Percentiles rank a stretch among this genome's conserved stretches.
phyloP scores from a whole-genome alignment of 2,888 invertebrate species.

The Leptinotarsa peninsularis region DNA sequence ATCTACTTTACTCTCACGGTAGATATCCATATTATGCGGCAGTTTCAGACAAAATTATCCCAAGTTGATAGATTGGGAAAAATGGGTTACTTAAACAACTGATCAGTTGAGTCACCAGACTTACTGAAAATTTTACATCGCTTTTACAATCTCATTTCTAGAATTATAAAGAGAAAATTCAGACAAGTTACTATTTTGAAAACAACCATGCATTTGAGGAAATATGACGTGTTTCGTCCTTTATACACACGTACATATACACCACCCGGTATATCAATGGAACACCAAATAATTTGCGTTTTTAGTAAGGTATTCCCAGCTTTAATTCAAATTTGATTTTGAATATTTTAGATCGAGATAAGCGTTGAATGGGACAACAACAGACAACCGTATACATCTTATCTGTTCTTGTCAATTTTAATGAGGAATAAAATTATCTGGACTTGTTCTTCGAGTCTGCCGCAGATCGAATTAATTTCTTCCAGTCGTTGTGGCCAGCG shows the following conservation, averaged over 20 bases:
- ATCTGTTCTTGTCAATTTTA: constrained; percentile 39
- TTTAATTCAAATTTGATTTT: constrained; percentile 36
- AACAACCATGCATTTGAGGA: too few relatives aligned
- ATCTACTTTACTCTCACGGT: too few relatives aligned
- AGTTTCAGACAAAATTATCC: too few relatives aligned
- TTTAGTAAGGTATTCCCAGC: neutral
- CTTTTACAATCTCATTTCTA: too few relatives aligned
- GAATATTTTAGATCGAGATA: constrained; percentile 37
- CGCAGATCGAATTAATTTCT: constrained; percentile 13
- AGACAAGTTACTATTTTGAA: too few relatives aligned
- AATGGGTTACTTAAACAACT: too few relatives aligned
- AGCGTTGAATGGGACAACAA: constrained; percentile 34
- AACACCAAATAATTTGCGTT: neutral
- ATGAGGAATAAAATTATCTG: constrained; percentile 42
- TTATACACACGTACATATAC: neutral
- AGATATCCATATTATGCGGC: too few relatives aligned
- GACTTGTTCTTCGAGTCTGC: constrained; percentile 24
- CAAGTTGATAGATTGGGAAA: too few relatives aligned
- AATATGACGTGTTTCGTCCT: neutral
- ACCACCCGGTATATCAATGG: neutral
- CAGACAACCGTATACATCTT: constrained; percentile 40
- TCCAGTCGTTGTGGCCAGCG: constrained; percentile 3
- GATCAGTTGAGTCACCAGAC: too few relatives aligned
- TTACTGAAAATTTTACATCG: too few relatives aligned
- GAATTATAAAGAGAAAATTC: too few relatives aligned